Evolutionary conservation across 2,113 vertebrate species (phyloP).

Genomic region (Protobothrops mucrosquamatus): DNA sequence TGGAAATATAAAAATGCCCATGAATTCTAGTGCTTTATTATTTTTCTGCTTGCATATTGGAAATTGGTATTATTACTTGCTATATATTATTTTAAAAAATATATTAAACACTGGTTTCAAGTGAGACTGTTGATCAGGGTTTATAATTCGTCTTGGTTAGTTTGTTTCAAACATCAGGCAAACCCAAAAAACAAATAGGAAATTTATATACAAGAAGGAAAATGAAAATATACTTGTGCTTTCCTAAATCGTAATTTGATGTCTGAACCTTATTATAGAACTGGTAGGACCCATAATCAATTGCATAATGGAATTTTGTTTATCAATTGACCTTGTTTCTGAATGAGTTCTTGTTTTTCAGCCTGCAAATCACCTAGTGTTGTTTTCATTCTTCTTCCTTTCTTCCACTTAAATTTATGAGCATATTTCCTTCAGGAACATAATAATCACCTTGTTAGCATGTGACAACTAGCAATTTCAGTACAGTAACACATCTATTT

Average conservation of each 20-base stretch:
- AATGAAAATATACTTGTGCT: not conserved
- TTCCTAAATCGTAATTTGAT: not conserved
- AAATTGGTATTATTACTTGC: not conserved
- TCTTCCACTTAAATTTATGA: constrained; percentile 10
- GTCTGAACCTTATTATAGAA: not conserved
- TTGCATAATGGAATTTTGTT: not conserved
- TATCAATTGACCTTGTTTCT: constrained; percentile 32
- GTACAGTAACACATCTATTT: not conserved
- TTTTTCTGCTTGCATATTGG: not conserved
- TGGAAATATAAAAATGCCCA: not conserved
- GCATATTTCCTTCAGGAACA: not conserved
- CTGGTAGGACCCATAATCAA: not conserved
- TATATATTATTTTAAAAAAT: not conserved
- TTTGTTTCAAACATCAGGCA: not conserved
- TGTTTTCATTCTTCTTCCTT: constrained; percentile 16
- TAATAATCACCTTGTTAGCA: not conserved
- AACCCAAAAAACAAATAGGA: not conserved
- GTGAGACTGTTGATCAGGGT: not conserved
- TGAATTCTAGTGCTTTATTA: not conserved
- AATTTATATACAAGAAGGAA: not conserved
- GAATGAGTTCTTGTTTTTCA: constrained; percentile 9
- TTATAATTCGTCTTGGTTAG: not conserved
- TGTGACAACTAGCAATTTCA: not conserved
- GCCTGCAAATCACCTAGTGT: constrained; percentile 21
- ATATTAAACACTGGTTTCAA: not conserved